Base-by-base conservation (phyloP, 2,888 invertebrate genomes). In the Brassicogethes aeneus region DNA sequence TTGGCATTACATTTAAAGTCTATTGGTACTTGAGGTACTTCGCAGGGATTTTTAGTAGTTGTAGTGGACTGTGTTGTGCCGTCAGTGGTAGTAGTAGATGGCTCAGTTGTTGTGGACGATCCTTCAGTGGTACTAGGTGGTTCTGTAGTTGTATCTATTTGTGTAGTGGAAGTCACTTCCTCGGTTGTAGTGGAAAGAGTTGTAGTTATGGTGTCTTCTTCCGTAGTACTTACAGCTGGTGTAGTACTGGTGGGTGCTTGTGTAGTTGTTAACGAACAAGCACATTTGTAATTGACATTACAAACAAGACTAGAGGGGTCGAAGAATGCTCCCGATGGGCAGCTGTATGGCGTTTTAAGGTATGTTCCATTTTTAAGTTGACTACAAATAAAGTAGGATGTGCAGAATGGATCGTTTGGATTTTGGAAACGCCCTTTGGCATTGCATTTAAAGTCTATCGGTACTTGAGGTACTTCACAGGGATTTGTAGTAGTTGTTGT, bases 391-490 rank as follows among this genome's bases (percentile, higher is more conserved):
- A 48, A 56, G 32, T 56, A 59, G n/a, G 41, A 50, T 31, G 44
- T 37, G 44, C 59, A 58, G 12, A 37, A 48, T 14, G 8, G 54
- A 38, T 73, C 72, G 1, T 60, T 43, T 1, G 60, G 48, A 48
- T 74, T 60, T 0, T 70, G 60, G 32, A 63, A 72, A 48, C 71
- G 62, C 1, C 74, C 74, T 1, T 61, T 64, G 1, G 64, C 42
- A 0, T 64, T 54, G 36, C 54, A 54, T 16, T 8, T 34, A 40
- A 53, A 53, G 17, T 44, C 36, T 14, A 35, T 23, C 15, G 37
- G 32, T 32, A 32, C 8, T 32, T 12, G 32, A 10, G 23, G 23
- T 5, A 10, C 7, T 29, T 17, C 35, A 15, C 15, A 13, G 15
- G 40, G 10, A 7, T 10, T 10, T 23, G 5, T 13, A 32, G 32